Base-by-base conservation (phyloP, 2,113 vertebrate genomes). In the Myrmophylax atrothorax region DNA sequence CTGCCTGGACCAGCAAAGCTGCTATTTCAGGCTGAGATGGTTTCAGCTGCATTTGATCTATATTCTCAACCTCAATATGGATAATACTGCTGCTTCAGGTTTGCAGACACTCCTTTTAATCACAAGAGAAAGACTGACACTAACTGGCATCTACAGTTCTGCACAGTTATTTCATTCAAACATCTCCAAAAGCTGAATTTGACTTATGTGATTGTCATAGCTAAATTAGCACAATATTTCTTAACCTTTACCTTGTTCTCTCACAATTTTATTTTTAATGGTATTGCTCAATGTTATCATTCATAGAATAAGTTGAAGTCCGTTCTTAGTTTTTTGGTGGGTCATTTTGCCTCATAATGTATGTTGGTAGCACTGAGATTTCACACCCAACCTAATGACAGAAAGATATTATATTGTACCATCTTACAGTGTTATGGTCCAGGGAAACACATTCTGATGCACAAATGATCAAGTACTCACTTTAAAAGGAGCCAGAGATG, bases 401-500 rank as follows among this genome's bases (percentile, higher is more conserved):
- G 20, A 84, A 87, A 72, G 9, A 40, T 19, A 46, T 70, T 60
- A n/a, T 25, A 25, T 23, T 38, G 24, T 28, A 29, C 22, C 22
- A 44, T 47, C 31, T 62, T 37, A 56, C 19, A 24, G 6, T 18
- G 29, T 16, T 49, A 18, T 63, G 53, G 33, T 29, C 62, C 73
- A 58, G 31, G 8, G 14, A 80, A 89, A 70, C 14, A 23, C 38
- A 33, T 59, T 47, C 35, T 75, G 37, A 89, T 20, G 3, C 1
- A 8, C n/a, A 73, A 87, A 84, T 42, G 37, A 76, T 50, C 42
- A 68, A 81, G 56, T 33, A 55, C 23, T 67, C 28, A 10, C 35
- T 92, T 69, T 67, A n/a, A 97, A 97, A 94, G 50, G 90, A 89
- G 53, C 47, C 29, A 69, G 93, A 91, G 63, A 90, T 80, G 83